phyloP scores from a whole-genome alignment of 2,113 vertebrate species.

The Lampris incognitus region DNA sequence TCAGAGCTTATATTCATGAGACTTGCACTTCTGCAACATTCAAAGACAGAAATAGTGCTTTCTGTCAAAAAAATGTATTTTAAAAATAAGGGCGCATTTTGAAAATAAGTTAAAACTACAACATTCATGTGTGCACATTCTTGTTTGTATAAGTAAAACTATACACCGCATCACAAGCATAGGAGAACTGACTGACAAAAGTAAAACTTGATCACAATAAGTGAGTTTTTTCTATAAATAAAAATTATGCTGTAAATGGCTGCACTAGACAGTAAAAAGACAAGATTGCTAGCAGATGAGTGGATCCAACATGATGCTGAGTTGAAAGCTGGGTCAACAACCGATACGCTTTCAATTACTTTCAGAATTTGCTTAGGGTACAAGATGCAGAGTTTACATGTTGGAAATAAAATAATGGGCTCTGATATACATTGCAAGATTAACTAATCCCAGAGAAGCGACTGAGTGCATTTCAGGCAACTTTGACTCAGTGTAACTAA shows the following conservation, averaged over 20 bases:
- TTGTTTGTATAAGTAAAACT: conserved; percentile 42
- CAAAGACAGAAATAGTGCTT: neutral
- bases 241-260: neutral
- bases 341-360: neutral
- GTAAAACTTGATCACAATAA: neutral
- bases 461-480: conserved; percentile 4
- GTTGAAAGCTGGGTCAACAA: no score
- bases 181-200: neutral
- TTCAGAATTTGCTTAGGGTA: neutral
- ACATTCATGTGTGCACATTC: conserved; percentile 58
- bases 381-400: neutral
- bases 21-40: neutral
- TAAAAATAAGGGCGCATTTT: neutral
- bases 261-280: neutral
- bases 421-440: conserved; percentile 6
- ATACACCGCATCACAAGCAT: conserved; percentile 14
- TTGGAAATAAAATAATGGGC: conserved; percentile 10
- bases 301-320: no score
- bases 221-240: neutral
- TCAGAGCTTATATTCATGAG: neutral
- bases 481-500: neutral
- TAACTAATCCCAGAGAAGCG: neutral
- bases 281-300: no score
- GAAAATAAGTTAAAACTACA: conserved; percentile 52
- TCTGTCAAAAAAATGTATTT: neutral